These are phyloP conservation scores for Agonum fuliginosum DNA, from an alignment of 2,888 invertebrate genomes.

Conservation along the genomic window DNA sequence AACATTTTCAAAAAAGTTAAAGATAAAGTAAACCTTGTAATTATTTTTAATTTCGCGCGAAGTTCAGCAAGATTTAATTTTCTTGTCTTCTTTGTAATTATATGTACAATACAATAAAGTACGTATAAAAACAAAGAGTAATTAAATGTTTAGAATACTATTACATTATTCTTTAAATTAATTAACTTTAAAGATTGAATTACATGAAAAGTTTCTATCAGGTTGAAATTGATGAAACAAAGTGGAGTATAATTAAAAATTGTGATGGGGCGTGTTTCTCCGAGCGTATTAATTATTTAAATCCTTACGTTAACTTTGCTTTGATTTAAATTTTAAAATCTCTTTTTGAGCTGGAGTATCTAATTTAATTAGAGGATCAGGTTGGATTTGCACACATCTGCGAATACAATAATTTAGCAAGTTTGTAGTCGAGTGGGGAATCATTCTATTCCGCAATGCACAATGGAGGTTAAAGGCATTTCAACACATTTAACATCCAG, in stretches of 20 bases:
- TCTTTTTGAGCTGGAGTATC: conserved; percentile 4
- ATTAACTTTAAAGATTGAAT: too few relatives aligned
- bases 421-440: conserved; percentile 4
- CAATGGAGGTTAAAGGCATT: conserved; percentile 59
- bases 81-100: conserved; percentile 2
- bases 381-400: conserved; percentile 24
- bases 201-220: too few relatives aligned
- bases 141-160: too few relatives aligned
- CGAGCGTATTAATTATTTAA: neutral
- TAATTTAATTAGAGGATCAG: conserved; percentile 19
- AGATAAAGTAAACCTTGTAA: conserved; percentile 4
- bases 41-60: conserved; percentile 16
- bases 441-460: conserved; percentile 9
- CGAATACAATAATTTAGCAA: conserved; percentile 42
- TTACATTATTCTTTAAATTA: too few relatives aligned
- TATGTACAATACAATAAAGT: neutral
- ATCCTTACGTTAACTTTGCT: neutral
- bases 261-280: neutral
- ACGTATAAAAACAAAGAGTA: too few relatives aligned
- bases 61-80: neutral
- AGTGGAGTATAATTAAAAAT: neutral
- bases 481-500: conserved; percentile 61
- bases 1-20: conserved; percentile 14
- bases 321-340: conserved; percentile 10
- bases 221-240: neutral